Conservation (phyloP, 2,113 vertebrate species). For the Ammodytes dubius region DNA sequence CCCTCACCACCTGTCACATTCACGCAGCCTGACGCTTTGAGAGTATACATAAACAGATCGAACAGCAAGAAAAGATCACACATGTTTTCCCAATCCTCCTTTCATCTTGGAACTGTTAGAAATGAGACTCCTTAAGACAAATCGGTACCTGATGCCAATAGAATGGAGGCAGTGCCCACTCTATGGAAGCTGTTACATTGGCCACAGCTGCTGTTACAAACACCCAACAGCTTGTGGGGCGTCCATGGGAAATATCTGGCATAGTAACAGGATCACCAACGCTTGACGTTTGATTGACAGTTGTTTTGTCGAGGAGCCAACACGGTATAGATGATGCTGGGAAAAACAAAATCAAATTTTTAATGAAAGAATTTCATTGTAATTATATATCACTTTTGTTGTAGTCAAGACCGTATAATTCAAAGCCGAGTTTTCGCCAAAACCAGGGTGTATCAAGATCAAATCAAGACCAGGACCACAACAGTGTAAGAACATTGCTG, state of each 20-base stretch:
- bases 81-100: constrained; percentile 3
- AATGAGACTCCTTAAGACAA: constrained; percentile 12
- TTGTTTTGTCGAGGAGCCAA: neutral
- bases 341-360: neutral
- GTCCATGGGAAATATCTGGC: neutral
- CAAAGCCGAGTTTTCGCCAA: no score
- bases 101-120: neutral
- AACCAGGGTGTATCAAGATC: no score
- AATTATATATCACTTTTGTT: neutral
- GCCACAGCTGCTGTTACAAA: constrained; percentile 14
- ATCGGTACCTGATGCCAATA: constrained; percentile 7
- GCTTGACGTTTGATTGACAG: neutral
- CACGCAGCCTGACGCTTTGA: constrained; percentile 16
- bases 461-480: no score
- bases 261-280: neutral
- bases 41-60: constrained; percentile 14
- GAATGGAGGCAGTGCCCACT: neutral
- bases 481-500: no score
- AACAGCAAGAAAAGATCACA: neutral
- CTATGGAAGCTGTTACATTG: constrained; percentile 6
- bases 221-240: constrained; percentile 12
- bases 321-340: neutral
- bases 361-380: neutral
- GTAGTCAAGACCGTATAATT: no score
- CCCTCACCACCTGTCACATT: constrained; percentile 56